Evolutionary conservation across 30 jellyfish, hydroid and myxozoan species (phyloP).

Genomic region (Catostylus mosaicus): DNA sequence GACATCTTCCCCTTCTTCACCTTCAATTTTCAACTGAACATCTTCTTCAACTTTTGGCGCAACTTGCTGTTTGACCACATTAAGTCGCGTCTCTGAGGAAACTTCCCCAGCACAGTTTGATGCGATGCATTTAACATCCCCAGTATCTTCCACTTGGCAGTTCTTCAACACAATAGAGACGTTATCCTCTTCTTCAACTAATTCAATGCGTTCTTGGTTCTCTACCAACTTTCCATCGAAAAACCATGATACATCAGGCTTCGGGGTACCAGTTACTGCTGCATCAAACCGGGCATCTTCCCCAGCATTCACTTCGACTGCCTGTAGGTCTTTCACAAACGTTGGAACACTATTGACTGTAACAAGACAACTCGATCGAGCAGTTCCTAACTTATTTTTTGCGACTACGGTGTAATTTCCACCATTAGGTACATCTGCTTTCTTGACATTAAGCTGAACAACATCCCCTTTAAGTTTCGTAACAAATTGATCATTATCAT

Average conservation of each 20-base stretch:
- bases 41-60: slow-evolving; percentile 36
- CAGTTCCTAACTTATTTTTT: slow-evolving; percentile 78
- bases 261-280: slow-evolving; percentile 53
- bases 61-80: slow-evolving; percentile 6
- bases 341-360: slow-evolving; percentile 67
- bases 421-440: slow-evolving; percentile 33
- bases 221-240: slow-evolving; percentile 35
- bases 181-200: slow-evolving; percentile 34
- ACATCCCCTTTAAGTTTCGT: slow-evolving; percentile 7
- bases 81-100: slow-evolving; percentile 47
- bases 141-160: slow-evolving; percentile 72
- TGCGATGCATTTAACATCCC: slow-evolving; percentile 68
- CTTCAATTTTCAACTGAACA: slow-evolving; percentile 36
- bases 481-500: slow-evolving; percentile 28
- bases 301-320: slow-evolving; percentile 39
- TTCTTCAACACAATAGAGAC: slow-evolving; percentile 41
- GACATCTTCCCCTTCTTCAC: slow-evolving; percentile 81
- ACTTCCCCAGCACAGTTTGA: slow-evolving; percentile 74
- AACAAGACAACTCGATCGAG: slow-evolving; percentile 53
- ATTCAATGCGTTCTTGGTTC: slow-evolving; percentile 42
- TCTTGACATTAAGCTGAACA: slow-evolving; percentile 45
- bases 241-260: slow-evolving; percentile 67
- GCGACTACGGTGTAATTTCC: slow-evolving; percentile 74
- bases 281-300: slow-evolving; percentile 56
- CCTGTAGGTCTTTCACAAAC: slow-evolving; percentile 67